Base-by-base conservation (phyloP, 2,113 vertebrate species). In the Paedocypris sp. region DNA sequence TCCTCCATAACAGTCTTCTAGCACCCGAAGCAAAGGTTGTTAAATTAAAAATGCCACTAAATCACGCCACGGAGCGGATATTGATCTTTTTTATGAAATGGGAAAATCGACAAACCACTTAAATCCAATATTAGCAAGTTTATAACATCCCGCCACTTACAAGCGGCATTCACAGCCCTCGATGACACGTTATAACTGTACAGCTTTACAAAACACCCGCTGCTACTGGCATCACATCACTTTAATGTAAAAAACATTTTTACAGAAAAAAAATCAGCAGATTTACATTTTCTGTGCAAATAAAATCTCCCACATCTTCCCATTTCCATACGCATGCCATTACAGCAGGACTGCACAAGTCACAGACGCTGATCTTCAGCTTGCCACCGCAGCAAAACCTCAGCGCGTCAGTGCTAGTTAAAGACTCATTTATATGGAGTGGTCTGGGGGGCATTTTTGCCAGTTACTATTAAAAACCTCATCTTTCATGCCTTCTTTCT, bases 101-200 rank as follows among this genome's bases (percentile, higher is more conserved):
- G 61, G 69, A 52, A 77, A 78, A 89, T 82, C 82, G 86, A 83
- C 77, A 68, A 75, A 75, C 75, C 69, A 70, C 70, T 84, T 79
- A 71, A 73, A 78, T 78, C 67, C 56, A 50, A 75, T 77, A 77
- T 56, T 77, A 78, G 59, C 66, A 75, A 74, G 66, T 68, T 79
- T 56, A 65, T 60, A 74, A 64, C 39, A 63, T 11, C 70, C 66
- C 60, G 67, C 69, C 73, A 52, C 50, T 60, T 4, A 62, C 18
- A 23, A 46, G 63, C 56, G 63, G 9, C 6, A 22, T 45, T 33
- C 19, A 43, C 47, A 28, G 49, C 28, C 16, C 10, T 20, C 3
- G 16, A 43, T 18, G 31, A 25, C 4, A 43, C 22, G 25, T 43
- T 32, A 33, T 8, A 16, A 43, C 29, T 23, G 29, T 51, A 25